A percentile compares a stretch with the other conserved stretches of the same genome.
Conservation (phyloP, 92 coral and sea anemone species). For the Phenganax marumi region DNA sequence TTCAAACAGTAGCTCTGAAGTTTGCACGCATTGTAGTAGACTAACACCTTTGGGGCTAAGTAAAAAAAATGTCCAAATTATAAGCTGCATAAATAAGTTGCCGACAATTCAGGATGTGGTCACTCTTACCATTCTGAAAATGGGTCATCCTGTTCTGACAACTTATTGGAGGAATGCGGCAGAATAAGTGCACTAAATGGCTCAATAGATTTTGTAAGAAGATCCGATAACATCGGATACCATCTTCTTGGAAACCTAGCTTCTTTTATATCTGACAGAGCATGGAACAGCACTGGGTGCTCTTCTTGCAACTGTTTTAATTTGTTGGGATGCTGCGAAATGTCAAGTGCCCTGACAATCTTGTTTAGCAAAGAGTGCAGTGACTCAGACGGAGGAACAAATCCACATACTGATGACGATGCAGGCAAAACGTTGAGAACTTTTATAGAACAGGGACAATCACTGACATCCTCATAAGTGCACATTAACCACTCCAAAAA, state of each 20-base stretch:
- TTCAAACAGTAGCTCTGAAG: slow-evolving; percentile 27
- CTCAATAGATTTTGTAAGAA: background rate
- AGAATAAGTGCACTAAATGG: background rate
- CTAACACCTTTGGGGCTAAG: slow-evolving; percentile 16
- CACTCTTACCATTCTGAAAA: no score
- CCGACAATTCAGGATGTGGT: no score
- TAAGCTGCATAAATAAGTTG: no score
- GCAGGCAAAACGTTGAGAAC: background rate
- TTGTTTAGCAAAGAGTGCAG: background rate
- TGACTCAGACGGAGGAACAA: background rate
- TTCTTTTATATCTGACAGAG: background rate
- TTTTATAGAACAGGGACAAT: background rate
- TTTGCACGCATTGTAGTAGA: slow-evolving; percentile 30
- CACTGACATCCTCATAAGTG: background rate
- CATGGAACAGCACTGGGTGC: background rate
- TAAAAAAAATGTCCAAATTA: background rate
- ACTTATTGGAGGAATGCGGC: no score
- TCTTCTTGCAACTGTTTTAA: background rate
- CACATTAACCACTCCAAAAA: background rate
- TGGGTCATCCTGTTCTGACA: no score
- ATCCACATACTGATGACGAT: background rate
- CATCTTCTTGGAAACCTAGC: background rate
- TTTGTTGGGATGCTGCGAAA: background rate
- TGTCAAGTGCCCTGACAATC: background rate
- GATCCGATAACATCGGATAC: slow-evolving; percentile 3